Conservation (phyloP, 2,888 invertebrate genomes). For the Mythimna loreyi region DNA sequence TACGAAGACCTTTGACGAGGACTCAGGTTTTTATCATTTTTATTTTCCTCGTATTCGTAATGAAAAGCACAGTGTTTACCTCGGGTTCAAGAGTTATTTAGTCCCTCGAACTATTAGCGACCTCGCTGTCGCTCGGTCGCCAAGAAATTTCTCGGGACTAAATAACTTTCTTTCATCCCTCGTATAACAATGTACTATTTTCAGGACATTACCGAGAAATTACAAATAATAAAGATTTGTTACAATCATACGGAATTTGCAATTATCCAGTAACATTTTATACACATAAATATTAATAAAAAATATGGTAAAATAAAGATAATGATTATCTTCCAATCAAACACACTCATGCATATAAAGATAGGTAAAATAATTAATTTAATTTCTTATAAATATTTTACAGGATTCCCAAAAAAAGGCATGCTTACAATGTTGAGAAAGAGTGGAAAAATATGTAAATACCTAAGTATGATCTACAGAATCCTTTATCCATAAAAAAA, state of each 20-base stretch:
- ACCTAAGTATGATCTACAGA: background rate
- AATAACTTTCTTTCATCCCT: no score
- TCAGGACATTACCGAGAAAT: no score
- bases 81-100: no score
- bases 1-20: no score
- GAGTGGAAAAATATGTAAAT: background rate
- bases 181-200: no score
- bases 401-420: background rate
- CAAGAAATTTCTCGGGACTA: no score
- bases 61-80: no score
- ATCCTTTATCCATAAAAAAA: background rate
- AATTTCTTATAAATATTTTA: background rate
- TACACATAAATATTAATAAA: background rate
- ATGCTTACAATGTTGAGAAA: conserved; percentile 18
- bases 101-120: no score
- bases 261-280: background rate
- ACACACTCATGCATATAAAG: conserved; percentile 23
- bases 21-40: no score
- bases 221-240: background rate
- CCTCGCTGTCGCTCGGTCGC: no score
- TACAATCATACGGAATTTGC: no score
- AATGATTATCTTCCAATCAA: background rate
- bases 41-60: no score
- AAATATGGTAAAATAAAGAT: background rate
- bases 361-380: background rate